These are phyloP conservation scores for Papilio protenor DNA, from an alignment of 2,888 invertebrate genomes.

Conservation along the genomic window DNA sequence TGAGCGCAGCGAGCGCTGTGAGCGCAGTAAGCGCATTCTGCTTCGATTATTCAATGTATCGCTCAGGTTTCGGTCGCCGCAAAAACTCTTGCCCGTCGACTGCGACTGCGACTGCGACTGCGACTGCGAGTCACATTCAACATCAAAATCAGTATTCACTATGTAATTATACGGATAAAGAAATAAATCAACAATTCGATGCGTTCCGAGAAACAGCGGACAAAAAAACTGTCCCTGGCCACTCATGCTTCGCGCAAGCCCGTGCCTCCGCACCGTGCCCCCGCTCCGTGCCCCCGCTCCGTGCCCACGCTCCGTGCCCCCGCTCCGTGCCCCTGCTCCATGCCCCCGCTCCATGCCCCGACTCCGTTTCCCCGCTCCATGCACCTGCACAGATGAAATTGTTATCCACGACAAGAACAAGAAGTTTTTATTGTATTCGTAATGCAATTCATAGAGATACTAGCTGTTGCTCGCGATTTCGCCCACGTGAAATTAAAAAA, in stretches of 20 bases:
- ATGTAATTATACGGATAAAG: conserved; percentile 32
- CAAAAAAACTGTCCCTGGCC: neutral
- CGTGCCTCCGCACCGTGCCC: neutral
- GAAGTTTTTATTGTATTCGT: no score
- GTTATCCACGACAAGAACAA: no score
- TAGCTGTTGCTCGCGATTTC: no score
- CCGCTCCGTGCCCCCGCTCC: neutral
- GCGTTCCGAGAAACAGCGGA: neutral
- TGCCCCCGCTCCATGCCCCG: neutral
- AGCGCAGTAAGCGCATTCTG: neutral
- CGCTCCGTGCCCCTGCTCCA: neutral
- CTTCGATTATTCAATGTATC: neutral
- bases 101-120: no score
- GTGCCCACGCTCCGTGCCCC: neutral
- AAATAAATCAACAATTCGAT: conserved; percentile 34
- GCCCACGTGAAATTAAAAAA: no score
- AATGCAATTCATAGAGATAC: no score
- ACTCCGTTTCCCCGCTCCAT: neutral
- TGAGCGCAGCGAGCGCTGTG: neutral
- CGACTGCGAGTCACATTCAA: neutral
- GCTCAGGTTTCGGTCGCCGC: neutral
- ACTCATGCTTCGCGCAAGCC: neutral
- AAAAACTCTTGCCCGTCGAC: neutral
- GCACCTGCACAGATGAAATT: neutral
- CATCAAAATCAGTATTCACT: neutral